phyloP scores from a whole-genome alignment of 2,888 invertebrate genomes.

The Protodeltote pygarga region DNA sequence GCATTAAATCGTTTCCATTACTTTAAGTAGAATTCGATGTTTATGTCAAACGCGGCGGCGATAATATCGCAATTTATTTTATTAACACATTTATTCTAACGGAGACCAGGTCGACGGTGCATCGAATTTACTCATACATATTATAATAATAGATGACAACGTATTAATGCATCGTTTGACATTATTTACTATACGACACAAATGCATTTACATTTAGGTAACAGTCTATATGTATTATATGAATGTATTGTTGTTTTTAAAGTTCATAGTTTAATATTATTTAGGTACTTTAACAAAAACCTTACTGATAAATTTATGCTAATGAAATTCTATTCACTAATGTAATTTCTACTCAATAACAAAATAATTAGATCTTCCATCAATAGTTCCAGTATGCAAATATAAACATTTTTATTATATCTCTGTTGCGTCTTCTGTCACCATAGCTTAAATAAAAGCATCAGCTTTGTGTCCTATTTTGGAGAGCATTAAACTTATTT shows the following conservation, averaged over 20 bases:
- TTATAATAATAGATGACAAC: slow-evolving; percentile 23
- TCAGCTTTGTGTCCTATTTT: slow-evolving; percentile 19
- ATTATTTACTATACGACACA: slow-evolving; percentile 7
- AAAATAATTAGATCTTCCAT: slow-evolving; percentile 17
- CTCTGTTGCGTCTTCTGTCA: slow-evolving; percentile 7
- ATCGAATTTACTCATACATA: slow-evolving; percentile 27
- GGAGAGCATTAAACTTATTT: slow-evolving; percentile 13
- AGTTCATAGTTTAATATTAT: neutral
- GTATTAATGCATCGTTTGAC: slow-evolving; percentile 18
- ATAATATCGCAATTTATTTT: slow-evolving; percentile 84
- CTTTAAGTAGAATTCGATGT: slow-evolving; percentile 85
- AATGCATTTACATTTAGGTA: slow-evolving; percentile 1
- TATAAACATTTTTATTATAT: slow-evolving; percentile 2
- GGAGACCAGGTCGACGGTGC: slow-evolving; percentile 61
- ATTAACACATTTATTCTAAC: slow-evolving; percentile 78
- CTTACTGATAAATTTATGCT: slow-evolving; percentile 1
- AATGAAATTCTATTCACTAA: slow-evolving; percentile 8
- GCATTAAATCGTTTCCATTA: slow-evolving; percentile 84
- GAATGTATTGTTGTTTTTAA: neutral
- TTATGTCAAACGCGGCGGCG: slow-evolving; percentile 80
- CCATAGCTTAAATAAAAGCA: slow-evolving; percentile 15
- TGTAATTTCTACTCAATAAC: neutral
- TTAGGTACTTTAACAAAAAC: neutral
- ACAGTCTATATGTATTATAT: neutral
- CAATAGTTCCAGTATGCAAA: slow-evolving; percentile 17